A percentile compares a stretch with the other conserved stretches of the same genome.
These are phyloP conservation scores for Cnemophilus loriae DNA, from an alignment of 2,113 vertebrate genomes.

Conservation along the genomic window DNA sequence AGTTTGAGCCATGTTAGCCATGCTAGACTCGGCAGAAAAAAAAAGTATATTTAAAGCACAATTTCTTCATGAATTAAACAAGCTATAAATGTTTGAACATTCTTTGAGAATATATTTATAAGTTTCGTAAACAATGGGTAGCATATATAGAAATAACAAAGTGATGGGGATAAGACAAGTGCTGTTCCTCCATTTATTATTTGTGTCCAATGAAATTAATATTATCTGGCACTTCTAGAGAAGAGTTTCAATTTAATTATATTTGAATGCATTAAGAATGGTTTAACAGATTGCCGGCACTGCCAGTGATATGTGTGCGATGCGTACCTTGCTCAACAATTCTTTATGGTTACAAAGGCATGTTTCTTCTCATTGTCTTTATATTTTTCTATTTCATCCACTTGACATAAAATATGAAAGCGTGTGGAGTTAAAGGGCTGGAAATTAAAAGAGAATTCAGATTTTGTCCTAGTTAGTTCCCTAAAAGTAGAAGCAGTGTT, in stretches of 20 bases:
- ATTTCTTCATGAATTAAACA: slow-evolving; percentile 26
- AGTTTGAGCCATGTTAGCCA: background rate
- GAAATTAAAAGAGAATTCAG: background rate
- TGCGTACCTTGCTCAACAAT: background rate
- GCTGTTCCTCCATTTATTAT: background rate
- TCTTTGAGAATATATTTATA: background rate
- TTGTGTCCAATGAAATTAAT: background rate
- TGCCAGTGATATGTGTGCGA: background rate
- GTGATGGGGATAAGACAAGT: background rate
- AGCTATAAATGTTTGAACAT: background rate
- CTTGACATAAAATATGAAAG: background rate
- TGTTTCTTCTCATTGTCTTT: background rate
- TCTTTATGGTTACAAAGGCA: background rate
- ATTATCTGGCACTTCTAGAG: background rate
- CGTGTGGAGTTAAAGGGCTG: background rate
- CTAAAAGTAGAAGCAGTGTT: background rate
- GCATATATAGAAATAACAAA: background rate
- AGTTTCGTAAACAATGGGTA: background rate
- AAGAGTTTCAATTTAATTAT: background rate
- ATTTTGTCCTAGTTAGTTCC: background rate
- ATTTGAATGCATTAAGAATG: background rate
- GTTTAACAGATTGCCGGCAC: background rate
- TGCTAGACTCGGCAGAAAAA: background rate
- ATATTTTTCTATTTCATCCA: background rate
- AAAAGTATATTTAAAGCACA: background rate